phyloP scores from a whole-genome alignment of 1,140 invertebrate genomes.

The Heliconius congener region DNA sequence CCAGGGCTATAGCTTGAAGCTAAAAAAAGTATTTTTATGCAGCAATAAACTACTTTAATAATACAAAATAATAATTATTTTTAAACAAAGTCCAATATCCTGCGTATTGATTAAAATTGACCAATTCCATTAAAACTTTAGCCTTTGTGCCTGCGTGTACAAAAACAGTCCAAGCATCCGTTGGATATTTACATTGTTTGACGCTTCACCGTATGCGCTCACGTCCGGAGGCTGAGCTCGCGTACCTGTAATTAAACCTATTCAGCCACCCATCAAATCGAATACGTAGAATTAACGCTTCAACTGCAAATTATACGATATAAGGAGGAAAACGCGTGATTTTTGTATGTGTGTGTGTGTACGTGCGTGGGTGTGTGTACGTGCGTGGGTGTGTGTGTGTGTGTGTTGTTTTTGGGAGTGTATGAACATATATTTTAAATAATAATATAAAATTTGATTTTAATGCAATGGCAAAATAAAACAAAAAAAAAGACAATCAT shows the following conservation, averaged over 20 bases:
- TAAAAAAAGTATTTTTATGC: too few species aligned
- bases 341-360: not conserved
- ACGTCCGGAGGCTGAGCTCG: not conserved
- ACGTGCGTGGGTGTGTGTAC: too few species aligned
- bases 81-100: not conserved
- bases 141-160: not conserved
- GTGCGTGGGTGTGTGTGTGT: too few species aligned
- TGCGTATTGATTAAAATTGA: not conserved
- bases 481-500: too few species aligned
- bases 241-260: slow-evolving; percentile 2
- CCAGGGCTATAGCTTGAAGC: too few species aligned
- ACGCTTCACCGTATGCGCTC: not conserved
- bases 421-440: too few species aligned
- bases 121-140: not conserved
- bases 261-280: not conserved
- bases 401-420: too few species aligned
- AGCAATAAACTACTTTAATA: too few species aligned
- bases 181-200: not conserved
- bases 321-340: not conserved
- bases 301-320: not conserved
- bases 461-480: too few species aligned
- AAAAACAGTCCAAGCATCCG: not conserved
- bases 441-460: too few species aligned
- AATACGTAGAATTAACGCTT: not conserved
- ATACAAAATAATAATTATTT: not conserved